Base-by-base conservation (phyloP, 2,797 vertebrate species). In the Esox lucius region DNA sequence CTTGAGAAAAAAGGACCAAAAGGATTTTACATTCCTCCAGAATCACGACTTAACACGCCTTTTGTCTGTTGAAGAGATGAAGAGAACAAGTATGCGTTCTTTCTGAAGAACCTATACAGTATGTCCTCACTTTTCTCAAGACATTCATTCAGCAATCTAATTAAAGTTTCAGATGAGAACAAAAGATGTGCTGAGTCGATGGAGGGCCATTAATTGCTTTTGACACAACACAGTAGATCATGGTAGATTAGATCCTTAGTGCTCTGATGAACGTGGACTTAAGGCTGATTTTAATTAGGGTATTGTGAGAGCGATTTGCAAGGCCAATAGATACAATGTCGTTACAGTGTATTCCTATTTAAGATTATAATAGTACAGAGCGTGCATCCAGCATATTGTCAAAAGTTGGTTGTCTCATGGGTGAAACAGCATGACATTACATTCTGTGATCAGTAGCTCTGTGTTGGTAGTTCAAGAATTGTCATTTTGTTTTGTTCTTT, bases 121-220 rank as follows among this genome's bases (percentile, higher is more conserved):
- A 73, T 59, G 75, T 83, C 71, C 74, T 12, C 28, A 53, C 79
- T 76, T 79, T 61, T 75, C 62, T 71, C 42, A 80, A 19, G n/a
- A 19, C 28, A n/a, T 67, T 33, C 77, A 74, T 87, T 89, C 81
- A 82, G 84, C 80, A 48, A 59, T 65, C 85, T 83, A 86, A 88
- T 89, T 89, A 85, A 87, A 87, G 82, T 80, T 75, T 78, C 70
- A 78, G 71, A 75, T 69, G 88, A 87, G 91, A 86, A 89, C 91
- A 86, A 90, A 90, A 91, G 85, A 83, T 68, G 85, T 87, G 89
- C 79, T 84, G 78, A 85, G 81, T 85, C 82, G 78, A 81, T 84
- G 78, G 80, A 86, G 75, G 81, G 82, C 78, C 80, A 75, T 85
- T 90, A 90, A 91, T 91, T 93, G 87, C 88, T 87, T 91, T 87